These are phyloP conservation scores for Nycticryphes semicollaris DNA, from an alignment of 2,113 vertebrate genomes.

Conservation along the genomic window DNA sequence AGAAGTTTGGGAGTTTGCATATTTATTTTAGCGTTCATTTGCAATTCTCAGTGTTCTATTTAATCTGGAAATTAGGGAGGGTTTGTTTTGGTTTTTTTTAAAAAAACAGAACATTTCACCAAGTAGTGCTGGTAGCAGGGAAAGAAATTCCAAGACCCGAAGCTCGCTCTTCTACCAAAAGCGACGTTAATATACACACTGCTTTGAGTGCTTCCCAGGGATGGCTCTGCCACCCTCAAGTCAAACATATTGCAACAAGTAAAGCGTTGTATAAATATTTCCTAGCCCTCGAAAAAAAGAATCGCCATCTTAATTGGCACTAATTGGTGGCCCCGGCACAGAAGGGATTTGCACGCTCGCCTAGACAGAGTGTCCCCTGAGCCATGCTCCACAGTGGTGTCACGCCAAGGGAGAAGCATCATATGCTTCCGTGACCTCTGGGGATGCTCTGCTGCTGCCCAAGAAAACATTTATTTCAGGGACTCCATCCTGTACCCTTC, in stretches of 20 bases:
- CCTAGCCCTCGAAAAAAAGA: background rate
- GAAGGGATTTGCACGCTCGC: background rate
- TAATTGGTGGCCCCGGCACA: background rate
- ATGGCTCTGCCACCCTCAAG: background rate
- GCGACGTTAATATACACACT: background rate
- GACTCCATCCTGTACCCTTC: background rate
- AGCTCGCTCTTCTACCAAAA: background rate
- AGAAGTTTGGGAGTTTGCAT: background rate
- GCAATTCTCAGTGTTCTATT: background rate
- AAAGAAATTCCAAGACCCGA: background rate
- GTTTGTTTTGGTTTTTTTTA: background rate
- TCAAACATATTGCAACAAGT: background rate
- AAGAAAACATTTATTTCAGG: background rate
- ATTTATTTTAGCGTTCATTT: background rate
- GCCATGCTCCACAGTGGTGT: rapidly evolving
- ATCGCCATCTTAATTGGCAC: background rate
- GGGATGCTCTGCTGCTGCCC: background rate
- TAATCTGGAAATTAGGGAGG: background rate
- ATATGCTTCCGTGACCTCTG: background rate
- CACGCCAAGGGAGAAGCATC: background rate
- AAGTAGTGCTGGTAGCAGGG: too few relatives aligned
- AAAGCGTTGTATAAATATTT: background rate
- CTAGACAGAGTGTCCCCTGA: background rate
- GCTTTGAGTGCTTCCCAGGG: background rate
- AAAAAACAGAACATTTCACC: background rate